phyloP scores from a whole-genome alignment of 1,140 invertebrate genomes.

The Bombus sibiricus region DNA sequence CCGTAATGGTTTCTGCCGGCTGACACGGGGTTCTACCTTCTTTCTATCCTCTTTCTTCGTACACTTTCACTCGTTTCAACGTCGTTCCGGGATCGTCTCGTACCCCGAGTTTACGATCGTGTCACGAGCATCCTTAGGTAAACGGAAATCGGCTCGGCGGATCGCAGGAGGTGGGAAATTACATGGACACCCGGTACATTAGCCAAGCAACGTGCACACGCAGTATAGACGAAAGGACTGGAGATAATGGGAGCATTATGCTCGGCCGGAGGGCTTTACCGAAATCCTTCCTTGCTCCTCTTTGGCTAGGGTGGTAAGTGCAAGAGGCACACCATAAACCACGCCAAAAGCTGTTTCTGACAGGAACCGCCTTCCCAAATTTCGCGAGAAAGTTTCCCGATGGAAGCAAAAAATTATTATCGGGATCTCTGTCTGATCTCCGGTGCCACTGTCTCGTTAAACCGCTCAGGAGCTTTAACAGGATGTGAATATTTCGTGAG shows the following conservation, averaged over 20 bases:
- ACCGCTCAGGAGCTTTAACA: too few relatives aligned
- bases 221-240: conserved; percentile 65
- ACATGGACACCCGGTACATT: conserved; percentile 63
- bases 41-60: neutral
- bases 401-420: conserved; percentile 65
- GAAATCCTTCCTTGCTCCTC: conserved; percentile 60
- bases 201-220: conserved; percentile 48
- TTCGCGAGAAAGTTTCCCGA: conserved; percentile 62
- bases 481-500: neutral
- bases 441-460: neutral
- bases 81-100: neutral
- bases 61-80: conserved; percentile 27
- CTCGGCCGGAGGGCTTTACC: conserved; percentile 60
- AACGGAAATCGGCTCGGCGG: neutral
- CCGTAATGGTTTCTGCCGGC: conserved; percentile 66
- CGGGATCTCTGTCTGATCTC: conserved; percentile 47
- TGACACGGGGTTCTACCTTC: conserved; percentile 18
- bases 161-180: conserved; percentile 37
- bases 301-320: conserved; percentile 46
- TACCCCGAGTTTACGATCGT: conserved; percentile 42
- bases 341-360: conserved; percentile 69
- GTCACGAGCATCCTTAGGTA: conserved; percentile 35
- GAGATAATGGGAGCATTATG: conserved; percentile 76
- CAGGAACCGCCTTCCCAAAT: conserved; percentile 55
- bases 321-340: conserved; percentile 69